A percentile compares a stretch with the other conserved stretches of the same genome.
Conservation (phyloP, 2,113 vertebrate genomes). For the Sinocyclocheilus maitianheensis region DNA sequence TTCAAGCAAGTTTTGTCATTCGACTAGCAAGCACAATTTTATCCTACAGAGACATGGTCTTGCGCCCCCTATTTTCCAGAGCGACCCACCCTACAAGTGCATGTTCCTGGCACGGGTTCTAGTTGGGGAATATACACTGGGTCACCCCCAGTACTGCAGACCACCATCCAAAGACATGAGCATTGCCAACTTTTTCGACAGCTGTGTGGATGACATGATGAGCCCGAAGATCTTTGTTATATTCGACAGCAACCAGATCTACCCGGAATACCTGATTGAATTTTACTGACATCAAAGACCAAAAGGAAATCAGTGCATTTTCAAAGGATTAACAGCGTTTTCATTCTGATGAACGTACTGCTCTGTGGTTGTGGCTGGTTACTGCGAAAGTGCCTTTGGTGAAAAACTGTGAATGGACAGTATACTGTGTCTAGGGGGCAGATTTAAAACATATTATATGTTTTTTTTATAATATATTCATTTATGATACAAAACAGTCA, state of each 20-base stretch:
- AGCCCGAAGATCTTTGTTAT: conserved; percentile 96
- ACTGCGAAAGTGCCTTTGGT: conserved; percentile 30
- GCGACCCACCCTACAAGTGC: conserved; percentile 80
- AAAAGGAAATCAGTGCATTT: neutral
- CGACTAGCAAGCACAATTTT: conserved; percentile 85
- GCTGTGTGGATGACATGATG: conserved; percentile 92
- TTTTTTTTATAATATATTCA: neutral
- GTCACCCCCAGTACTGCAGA: conserved; percentile 86
- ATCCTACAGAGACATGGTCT: conserved; percentile 79
- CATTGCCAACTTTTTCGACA: conserved; percentile 93
- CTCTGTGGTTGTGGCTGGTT: neutral
- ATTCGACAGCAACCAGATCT: conserved; percentile 97
- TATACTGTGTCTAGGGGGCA: neutral
- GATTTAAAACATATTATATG: neutral
- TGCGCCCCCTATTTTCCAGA: conserved; percentile 70
- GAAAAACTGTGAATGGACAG: neutral
- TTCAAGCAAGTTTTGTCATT: conserved; percentile 93
- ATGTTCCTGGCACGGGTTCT: conserved; percentile 96
- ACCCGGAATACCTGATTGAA: conserved; percentile 95
- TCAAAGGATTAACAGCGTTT: neutral
- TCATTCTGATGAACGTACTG: neutral
- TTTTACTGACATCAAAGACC: conserved; percentile 78
- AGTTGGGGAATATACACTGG: conserved; percentile 88
- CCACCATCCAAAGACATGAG: conserved; percentile 93
- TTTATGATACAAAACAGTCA: neutral